Evolutionary conservation across 2,797 vertebrate genomes (phyloP), one percentile per base, ranked within the genome.

Genomic region (Knipowitschia caucasica): DNA sequence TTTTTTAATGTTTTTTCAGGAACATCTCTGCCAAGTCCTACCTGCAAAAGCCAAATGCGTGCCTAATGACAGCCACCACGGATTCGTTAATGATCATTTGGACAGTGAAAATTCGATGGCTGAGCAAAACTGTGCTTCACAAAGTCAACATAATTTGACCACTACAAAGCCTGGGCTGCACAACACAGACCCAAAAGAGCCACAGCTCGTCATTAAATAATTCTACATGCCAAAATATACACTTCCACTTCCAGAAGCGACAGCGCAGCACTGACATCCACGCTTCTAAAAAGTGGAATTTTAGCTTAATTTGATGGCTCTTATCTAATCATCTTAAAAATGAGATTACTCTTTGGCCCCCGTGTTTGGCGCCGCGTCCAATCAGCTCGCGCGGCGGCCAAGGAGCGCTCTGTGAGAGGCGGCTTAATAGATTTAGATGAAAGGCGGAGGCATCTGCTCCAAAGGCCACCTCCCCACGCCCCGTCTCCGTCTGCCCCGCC

Each of bases 381-480:
- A 67, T 71, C 60, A 77, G 62, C 78, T 53, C 33, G 56, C 49
- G 23, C 63, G 61, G 67, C 20, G 26, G 80, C 73, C 75, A 74
- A 73, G 78, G 62, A 67, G 67, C 49, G 71, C 85, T 73, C 76
- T 65, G 78, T 50, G 63, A 84, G 84, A 64, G 67, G 78, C 79
- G 68, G 88, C 82, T 87, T 90, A 90, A 87, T 86, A 90, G 88
- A 88, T 87, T 84, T 81, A 88, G 86, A 82, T 84, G 83, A 89
- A 87, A 88, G 89, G 77, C 82, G 71, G 80, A 73, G 89, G 87
- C 90, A 91, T 91, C 90, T 92, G 90, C 86, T 92, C 86, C 89
- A 49, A 91, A 91, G 90, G 89, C 89, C 88, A 91, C 80, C 78
- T 87, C 87, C 86, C 87, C 78, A 81, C 57, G 82, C 82, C 80